Evolutionary conservation across 2,888 invertebrate species (phyloP).

Genomic region (Leucoma salicis): DNA sequence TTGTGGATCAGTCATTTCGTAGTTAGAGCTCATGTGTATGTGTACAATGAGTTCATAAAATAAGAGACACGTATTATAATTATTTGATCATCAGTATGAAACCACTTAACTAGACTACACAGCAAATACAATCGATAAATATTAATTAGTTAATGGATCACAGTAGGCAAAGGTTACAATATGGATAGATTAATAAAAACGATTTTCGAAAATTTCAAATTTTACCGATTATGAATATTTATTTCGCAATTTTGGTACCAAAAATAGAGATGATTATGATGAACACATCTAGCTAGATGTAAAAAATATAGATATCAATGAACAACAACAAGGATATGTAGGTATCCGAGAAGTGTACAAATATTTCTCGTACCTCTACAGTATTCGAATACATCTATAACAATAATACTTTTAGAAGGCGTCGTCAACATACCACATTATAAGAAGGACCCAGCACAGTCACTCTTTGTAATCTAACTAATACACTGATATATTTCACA

Average conservation of each 20-base stretch:
- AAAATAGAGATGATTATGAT: constrained; percentile 78
- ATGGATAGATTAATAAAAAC: constrained; percentile 26
- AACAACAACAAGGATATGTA: constrained; percentile 77
- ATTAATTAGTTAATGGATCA: constrained; percentile 30
- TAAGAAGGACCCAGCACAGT: constrained; percentile 68
- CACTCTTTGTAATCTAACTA: constrained; percentile 72
- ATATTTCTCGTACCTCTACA: constrained; percentile 76
- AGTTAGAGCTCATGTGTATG: no score
- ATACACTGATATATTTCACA: constrained; percentile 79
- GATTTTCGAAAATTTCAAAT: constrained; percentile 36
- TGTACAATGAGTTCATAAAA: constrained; percentile 20
- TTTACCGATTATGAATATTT: constrained; percentile 39
- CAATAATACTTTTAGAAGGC: constrained; percentile 81
- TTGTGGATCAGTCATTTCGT: not conserved
- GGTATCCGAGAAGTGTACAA: constrained; percentile 79
- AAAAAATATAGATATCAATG: constrained; percentile 81
- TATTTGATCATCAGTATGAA: constrained; percentile 13
- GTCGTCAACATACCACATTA: constrained; percentile 71
- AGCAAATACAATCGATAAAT: constrained; percentile 7
- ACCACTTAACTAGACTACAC: constrained; percentile 10
- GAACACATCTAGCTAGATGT: constrained; percentile 80
- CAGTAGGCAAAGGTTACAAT: constrained; percentile 34
- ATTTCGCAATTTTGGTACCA: constrained; percentile 58
- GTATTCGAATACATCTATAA: constrained; percentile 74
- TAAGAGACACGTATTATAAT: constrained; percentile 7